Evolutionary conservation across 2,888 invertebrate species (phyloP), one percentile per base, ranked within the genome.

Genomic region (Drosophila nr. medialis): DNA sequence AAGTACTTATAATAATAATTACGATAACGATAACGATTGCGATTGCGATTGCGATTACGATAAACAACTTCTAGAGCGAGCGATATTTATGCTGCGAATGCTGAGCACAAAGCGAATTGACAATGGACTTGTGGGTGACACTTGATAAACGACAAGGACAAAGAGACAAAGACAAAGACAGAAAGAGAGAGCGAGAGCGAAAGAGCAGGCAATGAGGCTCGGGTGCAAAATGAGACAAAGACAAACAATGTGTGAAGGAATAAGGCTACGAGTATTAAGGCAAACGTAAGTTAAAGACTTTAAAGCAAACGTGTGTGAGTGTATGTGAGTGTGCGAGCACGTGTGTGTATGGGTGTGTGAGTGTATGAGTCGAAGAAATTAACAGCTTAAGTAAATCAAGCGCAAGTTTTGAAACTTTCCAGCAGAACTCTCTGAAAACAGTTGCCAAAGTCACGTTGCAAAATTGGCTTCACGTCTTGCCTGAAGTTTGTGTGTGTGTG

Each of bases 341-440:
- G 64, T 50, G 62, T 40, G 51, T 34, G 11, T 59, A 61, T 36
- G 45, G 38, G 40, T 45, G 38, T 53, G 58, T 60, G 62, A 51
- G 53, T 61, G 34, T 64, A 55, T 32, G 70, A 55, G 64, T 69
- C 50, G 49, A 62, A 58, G 73, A 80, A 66, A 84, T 81, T 81
- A 68, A 75, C 72, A 78, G 65, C 70, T 77, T 71, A 69, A 72
- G 65, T 69, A 69, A 73, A 71, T 77, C 75, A 86, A 73, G 75
- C 64, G 11, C 61, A 75, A 78, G 64, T 75, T 65, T 70, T 75
- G 36, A 30, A 70, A 79, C 70, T 70, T 75, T 62, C 59, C 29
- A 29, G 65, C 40, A 69, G 34, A 51, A 24, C 55, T 67, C 63
- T 58, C 49, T 50, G 36, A 49, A 29, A 63, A 70, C 58, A 58